Evolutionary conservation across 2,797 vertebrate species (phyloP).

Genomic region (Saxicola maurus): DNA sequence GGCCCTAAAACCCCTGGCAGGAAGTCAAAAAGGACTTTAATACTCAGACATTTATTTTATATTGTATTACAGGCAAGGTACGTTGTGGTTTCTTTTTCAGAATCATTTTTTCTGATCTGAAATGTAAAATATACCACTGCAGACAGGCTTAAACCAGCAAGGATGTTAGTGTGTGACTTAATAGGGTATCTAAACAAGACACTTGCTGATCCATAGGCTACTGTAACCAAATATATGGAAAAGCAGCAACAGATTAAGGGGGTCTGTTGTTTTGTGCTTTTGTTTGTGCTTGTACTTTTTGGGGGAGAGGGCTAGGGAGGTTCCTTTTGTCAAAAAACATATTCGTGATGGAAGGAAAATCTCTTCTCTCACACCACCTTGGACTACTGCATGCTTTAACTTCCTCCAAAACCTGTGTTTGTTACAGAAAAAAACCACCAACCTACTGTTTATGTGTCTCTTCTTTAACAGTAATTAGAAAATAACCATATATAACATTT

Average conservation of each 20-base stretch:
- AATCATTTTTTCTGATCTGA: background rate
- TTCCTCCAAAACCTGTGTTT: background rate
- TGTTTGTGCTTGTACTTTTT: background rate
- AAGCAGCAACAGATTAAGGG: background rate
- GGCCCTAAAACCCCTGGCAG: background rate
- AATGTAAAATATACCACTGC: background rate
- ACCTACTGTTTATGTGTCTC: background rate
- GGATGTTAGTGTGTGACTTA: background rate
- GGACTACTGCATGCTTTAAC: background rate
- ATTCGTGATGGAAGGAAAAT: background rate
- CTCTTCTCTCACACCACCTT: background rate
- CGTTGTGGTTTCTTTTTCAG: background rate
- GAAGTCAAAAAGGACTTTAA: background rate
- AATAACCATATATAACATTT: background rate
- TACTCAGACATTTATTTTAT: background rate
- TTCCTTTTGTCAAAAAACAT: background rate
- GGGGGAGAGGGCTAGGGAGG: fast-evolving
- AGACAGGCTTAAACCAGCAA: background rate
- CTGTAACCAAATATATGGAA: background rate
- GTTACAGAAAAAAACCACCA: background rate
- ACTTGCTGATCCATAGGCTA: background rate
- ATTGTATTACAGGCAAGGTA: background rate
- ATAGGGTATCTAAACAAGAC: background rate
- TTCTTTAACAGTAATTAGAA: background rate
- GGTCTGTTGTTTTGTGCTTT: background rate